Evolutionary conservation across 2,113 vertebrate genomes (phyloP).

Genomic region (Rhinogobius similis): DNA sequence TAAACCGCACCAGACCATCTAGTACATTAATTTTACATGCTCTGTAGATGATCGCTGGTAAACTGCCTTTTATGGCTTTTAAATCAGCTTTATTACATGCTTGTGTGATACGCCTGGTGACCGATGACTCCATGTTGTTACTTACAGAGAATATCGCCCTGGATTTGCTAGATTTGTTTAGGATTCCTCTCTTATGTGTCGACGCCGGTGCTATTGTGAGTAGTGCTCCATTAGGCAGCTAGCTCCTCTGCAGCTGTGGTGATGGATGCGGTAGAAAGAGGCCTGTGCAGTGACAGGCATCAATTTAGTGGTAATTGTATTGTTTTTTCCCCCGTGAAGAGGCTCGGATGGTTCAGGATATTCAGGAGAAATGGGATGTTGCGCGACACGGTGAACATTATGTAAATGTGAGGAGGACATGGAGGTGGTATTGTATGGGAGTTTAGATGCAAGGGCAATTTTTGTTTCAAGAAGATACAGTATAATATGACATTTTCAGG

Average conservation of each 20-base stretch:
- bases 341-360: slow-evolving; percentile 41
- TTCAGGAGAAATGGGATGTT: slow-evolving; percentile 49
- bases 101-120: slow-evolving; percentile 34
- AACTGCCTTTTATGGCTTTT: slow-evolving; percentile 63
- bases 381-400: slow-evolving; percentile 40
- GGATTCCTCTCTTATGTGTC: slow-evolving; percentile 45
- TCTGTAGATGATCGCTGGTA: slow-evolving; percentile 74
- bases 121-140: slow-evolving; percentile 35
- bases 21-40: slow-evolving; percentile 73
- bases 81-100: slow-evolving; percentile 56
- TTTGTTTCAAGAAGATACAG: background rate
- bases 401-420: slow-evolving; percentile 43
- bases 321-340: slow-evolving; percentile 48
- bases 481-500: background rate
- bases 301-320: slow-evolving; percentile 62
- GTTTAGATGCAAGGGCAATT: slow-evolving; percentile 18
- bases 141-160: slow-evolving; percentile 27
- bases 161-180: slow-evolving; percentile 47
- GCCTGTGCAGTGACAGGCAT: slow-evolving; percentile 42
- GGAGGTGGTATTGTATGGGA: slow-evolving; percentile 21
- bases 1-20: slow-evolving; percentile 48
- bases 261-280: slow-evolving; percentile 56
- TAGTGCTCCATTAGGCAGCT: slow-evolving; percentile 44
- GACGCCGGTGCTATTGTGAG: slow-evolving; percentile 27
- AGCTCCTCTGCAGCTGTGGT: slow-evolving; percentile 31